Percentiles rank a stretch among this genome's conserved stretches.
These are phyloP conservation scores for Caranx ignobilis DNA, from an alignment of 2,113 vertebrate species.

Conservation along the genomic window DNA sequence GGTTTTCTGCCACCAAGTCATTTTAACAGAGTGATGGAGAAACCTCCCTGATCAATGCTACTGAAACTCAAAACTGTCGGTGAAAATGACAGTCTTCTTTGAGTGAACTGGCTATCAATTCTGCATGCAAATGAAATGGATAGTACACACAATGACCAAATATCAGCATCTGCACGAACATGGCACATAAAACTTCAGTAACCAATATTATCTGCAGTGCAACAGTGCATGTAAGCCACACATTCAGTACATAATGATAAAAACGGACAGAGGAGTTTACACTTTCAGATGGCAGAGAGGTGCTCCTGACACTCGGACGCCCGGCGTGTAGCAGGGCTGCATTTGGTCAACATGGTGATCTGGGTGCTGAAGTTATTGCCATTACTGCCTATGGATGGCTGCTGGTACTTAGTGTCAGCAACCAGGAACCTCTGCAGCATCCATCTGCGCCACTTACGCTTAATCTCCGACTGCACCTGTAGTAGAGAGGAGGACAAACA, in stretches of 20 bases:
- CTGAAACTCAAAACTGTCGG: background rate
- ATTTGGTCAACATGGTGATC: constrained; percentile 93
- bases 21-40: background rate
- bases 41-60: constrained; percentile 5
- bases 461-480: constrained; percentile 96
- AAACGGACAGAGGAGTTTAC: background rate
- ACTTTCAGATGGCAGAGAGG: constrained; percentile 86
- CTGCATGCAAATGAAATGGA: background rate
- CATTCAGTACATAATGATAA: constrained; percentile 8
- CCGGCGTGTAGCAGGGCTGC: constrained; percentile 88
- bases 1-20: background rate
- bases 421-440: constrained; percentile 90
- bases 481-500: constrained; percentile 49
- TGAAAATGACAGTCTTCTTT: background rate
- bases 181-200: constrained; percentile 11
- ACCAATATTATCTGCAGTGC: constrained; percentile 11
- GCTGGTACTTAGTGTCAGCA: constrained; percentile 89
- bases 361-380: constrained; percentile 96
- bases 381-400: constrained; percentile 91
- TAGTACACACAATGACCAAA: constrained; percentile 31
- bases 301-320: constrained; percentile 89
- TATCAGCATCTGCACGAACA: constrained; percentile 27
- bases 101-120: background rate
- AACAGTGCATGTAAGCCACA: constrained; percentile 19
- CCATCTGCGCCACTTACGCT: constrained; percentile 96